Percentiles rank a stretch among this genome's conserved stretches.
Evolutionary conservation across 2,797 vertebrate species (phyloP).

Genomic region (Aplochiton taeniatus): DNA sequence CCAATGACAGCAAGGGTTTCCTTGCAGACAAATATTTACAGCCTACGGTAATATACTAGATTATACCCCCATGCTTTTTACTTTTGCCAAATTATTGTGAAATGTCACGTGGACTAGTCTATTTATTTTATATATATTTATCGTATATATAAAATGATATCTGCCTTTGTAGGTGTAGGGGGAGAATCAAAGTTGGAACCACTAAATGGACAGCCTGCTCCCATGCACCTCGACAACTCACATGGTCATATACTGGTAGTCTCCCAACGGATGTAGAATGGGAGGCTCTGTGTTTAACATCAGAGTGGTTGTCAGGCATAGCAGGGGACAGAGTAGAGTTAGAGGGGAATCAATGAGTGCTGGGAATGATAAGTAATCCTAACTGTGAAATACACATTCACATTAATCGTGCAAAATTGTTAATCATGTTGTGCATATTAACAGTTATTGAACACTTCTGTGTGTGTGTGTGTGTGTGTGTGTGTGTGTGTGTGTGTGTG

Average conservation of each 20-base stretch:
- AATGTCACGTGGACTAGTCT: constrained; percentile 48
- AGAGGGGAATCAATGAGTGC: constrained; percentile 25
- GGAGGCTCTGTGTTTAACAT: too few relatives aligned
- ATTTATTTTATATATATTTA: constrained; percentile 36
- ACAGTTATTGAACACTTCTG: constrained; percentile 59
- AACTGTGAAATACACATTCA: constrained; percentile 59
- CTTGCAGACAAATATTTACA: constrained; percentile 51
- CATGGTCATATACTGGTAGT: constrained; percentile 46
- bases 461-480: neutral
- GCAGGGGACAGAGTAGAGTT: constrained; percentile 35
- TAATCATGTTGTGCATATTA: constrained; percentile 75
- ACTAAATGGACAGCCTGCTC: constrained; percentile 26
- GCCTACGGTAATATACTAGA: constrained; percentile 37
- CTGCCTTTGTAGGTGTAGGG: constrained; percentile 44
- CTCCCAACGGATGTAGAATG: constrained; percentile 33
- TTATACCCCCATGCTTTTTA: constrained; percentile 37
- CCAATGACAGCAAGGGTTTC: constrained; percentile 53
- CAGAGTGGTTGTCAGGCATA: constrained; percentile 20
- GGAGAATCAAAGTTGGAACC: constrained; percentile 25
- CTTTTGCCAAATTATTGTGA: constrained; percentile 71
- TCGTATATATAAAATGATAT: constrained; percentile 31
- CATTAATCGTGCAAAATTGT: constrained; percentile 70
- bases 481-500: constrained; percentile 37
- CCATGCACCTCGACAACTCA: constrained; percentile 20
- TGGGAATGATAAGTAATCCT: constrained; percentile 24